phyloP scores from a whole-genome alignment of 1,140 invertebrate genomes.

The Doryteuthis pealeii region DNA sequence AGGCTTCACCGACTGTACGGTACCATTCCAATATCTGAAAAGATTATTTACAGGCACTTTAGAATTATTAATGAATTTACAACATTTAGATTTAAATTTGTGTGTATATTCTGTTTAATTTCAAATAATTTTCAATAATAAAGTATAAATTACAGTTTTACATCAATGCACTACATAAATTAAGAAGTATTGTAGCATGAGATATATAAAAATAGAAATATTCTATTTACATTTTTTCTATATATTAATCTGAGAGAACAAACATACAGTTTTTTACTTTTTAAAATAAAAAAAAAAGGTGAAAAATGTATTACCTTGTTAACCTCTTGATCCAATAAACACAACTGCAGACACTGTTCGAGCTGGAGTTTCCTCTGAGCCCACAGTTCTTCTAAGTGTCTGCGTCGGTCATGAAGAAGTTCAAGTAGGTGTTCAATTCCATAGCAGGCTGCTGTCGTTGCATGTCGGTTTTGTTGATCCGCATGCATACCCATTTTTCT shows the following conservation, averaged over 20 bases:
- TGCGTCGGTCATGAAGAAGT: constrained; percentile 76
- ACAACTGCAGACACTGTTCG: constrained; percentile 77
- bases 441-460: constrained; percentile 61
- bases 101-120: no score
- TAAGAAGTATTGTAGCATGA: no score
- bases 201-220: no score
- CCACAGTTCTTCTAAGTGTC: constrained; percentile 75
- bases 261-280: no score
- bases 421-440: constrained; percentile 61
- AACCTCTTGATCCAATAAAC: constrained; percentile 73
- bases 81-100: no score
- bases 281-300: constrained; percentile 22
- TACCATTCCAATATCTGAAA: constrained; percentile 58
- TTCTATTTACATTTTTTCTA: no score
- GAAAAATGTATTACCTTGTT: constrained; percentile 63
- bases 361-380: constrained; percentile 66
- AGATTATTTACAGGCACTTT: background rate
- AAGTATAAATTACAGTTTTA: no score
- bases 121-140: no score
- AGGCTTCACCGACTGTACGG: constrained; percentile 50
- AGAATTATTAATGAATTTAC: no score
- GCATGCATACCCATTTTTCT: constrained; percentile 60
- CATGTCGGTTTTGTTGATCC: constrained; percentile 58
- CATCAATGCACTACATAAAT: no score
- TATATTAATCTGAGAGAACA: no score